Conservation (phyloP, 64 coral and sea anemone genomes). For the Pocillopora verrucosa region DNA sequence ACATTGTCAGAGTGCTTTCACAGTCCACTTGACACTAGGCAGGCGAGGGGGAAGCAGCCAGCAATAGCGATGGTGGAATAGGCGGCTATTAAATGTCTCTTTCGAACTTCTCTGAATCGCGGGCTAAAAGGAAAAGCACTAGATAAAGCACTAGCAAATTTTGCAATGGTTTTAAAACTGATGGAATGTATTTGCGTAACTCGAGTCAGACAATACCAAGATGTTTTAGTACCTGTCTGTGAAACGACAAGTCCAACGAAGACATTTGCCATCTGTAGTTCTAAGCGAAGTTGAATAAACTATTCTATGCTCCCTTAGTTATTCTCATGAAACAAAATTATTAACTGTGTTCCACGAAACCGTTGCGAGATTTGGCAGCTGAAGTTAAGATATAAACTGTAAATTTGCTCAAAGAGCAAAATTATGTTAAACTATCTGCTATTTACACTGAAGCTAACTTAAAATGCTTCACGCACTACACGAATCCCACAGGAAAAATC, state of each 20-base stretch:
- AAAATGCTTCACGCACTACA: conserved; percentile 5
- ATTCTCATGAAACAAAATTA: background rate
- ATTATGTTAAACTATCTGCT: background rate
- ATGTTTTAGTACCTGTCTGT: conserved; percentile 8
- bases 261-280: conserved; percentile 22
- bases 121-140: background rate
- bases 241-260: conserved; percentile 11
- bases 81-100: background rate
- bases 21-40: too few species aligned
- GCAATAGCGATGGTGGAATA: too few species aligned
- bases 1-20: background rate
- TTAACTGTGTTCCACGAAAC: background rate
- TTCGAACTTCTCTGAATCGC: background rate
- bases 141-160: background rate
- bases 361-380: background rate
- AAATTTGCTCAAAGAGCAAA: background rate
- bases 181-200: background rate
- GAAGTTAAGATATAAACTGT: background rate
- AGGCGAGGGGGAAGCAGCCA: too few species aligned
- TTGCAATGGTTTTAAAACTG: background rate
- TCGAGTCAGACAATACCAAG: background rate
- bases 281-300: conserved; percentile 1
- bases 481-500: conserved; percentile 30
- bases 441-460: background rate
- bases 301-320: background rate